These are phyloP conservation scores for Esox niger DNA, from an alignment of 2,113 vertebrate genomes.

Conservation along the genomic window DNA sequence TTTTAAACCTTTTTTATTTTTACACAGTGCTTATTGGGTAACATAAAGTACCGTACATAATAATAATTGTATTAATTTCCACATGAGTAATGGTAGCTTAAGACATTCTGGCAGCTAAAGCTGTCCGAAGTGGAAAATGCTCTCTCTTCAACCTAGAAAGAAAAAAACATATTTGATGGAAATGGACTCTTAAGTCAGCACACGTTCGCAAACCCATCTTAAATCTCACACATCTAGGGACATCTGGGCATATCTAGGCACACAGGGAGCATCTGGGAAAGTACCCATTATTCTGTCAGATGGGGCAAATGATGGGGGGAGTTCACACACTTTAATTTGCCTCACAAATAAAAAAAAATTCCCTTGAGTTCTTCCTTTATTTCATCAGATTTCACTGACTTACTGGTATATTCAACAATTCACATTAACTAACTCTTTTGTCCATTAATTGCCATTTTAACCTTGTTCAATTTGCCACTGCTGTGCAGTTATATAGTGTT, in stretches of 20 bases:
- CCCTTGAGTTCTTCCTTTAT: too few relatives aligned
- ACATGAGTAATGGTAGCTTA: conserved; percentile 19
- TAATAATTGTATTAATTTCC: conserved; percentile 3
- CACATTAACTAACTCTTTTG: neutral
- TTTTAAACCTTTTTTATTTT: neutral
- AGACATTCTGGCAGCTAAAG: conserved; percentile 5
- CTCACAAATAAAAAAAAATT: too few relatives aligned
- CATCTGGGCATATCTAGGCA: conserved; percentile 58
- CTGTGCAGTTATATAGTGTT: neutral
- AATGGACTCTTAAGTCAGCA: conserved; percentile 40
- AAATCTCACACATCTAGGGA: conserved; percentile 59
- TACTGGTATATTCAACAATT: neutral
- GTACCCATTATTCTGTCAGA: conserved; percentile 49
- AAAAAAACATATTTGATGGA: conserved; percentile 23
- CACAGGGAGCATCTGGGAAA: conserved; percentile 49
- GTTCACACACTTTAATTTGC: neutral
- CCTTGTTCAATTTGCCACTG: neutral
- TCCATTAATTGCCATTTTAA: neutral
- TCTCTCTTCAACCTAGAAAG: conserved; percentile 8
- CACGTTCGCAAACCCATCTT: conserved; percentile 38
- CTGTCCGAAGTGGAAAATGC: conserved; percentile 25
- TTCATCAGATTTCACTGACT: neutral
- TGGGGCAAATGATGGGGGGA: conserved; percentile 13
- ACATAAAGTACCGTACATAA: neutral
- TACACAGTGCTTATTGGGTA: neutral